A percentile compares a stretch with the other conserved stretches of the same genome.
Evolutionary conservation across 2,113 vertebrate genomes (phyloP).

Genomic region (Phocoena phocoena): DNA sequence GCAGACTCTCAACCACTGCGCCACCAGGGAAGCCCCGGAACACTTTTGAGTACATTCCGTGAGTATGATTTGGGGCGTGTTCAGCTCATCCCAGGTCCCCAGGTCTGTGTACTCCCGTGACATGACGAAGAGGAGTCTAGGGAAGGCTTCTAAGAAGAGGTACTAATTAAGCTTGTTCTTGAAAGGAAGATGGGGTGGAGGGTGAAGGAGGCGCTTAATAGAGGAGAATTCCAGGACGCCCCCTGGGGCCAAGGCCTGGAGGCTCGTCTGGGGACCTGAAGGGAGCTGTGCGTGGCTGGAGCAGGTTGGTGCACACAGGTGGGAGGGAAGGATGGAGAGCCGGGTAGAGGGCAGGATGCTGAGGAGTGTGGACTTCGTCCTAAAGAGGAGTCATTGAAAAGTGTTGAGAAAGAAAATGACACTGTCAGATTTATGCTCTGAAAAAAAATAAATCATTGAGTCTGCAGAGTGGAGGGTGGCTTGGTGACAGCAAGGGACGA

Average conservation of each 20-base stretch:
- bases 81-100: neutral
- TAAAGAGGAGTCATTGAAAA: neutral
- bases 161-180: neutral
- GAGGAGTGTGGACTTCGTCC: neutral
- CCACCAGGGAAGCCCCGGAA: no score
- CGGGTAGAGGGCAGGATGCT: neutral
- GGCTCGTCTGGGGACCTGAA: neutral
- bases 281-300: neutral
- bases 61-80: neutral
- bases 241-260: neutral
- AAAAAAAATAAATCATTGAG: neutral
- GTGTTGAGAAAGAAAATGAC: neutral
- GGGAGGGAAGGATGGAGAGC: neutral
- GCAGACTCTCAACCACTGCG: no score
- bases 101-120: neutral
- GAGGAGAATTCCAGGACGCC: neutral
- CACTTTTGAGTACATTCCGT: fast-evolving
- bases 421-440: neutral
- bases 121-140: neutral
- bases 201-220: neutral
- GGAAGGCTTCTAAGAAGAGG: neutral
- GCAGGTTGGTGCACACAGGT: no score
- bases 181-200: neutral
- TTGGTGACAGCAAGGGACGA: neutral
- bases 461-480: neutral